These are phyloP conservation scores for Heliconius eleuchia DNA, from an alignment of 1,140 invertebrate genomes.

Conservation along the genomic window DNA sequence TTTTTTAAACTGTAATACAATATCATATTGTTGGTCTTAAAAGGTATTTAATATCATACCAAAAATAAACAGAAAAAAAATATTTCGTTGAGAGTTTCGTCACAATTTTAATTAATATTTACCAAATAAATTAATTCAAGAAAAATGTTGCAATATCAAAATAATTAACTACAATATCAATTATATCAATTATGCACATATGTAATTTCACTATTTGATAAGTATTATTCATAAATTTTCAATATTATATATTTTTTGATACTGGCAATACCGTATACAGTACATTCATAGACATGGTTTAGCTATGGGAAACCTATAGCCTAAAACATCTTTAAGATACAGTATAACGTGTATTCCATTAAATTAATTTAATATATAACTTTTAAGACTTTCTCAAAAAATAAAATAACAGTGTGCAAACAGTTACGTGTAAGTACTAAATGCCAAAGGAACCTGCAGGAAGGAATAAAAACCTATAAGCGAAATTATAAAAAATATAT, in stretches of 20 bases:
- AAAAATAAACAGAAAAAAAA: no score
- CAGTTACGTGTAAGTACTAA: slow-evolving; percentile 16
- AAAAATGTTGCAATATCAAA: no score
- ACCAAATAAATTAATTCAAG: no score
- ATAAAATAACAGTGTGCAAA: slow-evolving; percentile 11
- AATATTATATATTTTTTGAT: background rate
- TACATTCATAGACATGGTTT: background rate
- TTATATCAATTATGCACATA: background rate
- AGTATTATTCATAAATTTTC: background rate
- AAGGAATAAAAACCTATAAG: background rate
- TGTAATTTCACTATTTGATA: background rate
- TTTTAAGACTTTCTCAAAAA: background rate
- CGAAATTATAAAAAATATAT: background rate
- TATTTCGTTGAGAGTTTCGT: no score
- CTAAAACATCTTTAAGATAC: background rate
- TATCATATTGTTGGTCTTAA: no score
- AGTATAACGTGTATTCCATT: background rate
- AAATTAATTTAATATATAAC: background rate
- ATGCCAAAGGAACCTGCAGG: slow-evolving; percentile 13
- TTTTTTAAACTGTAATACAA: no score
- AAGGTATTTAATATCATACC: no score
- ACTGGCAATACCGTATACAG: background rate
- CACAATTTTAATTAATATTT: no score
- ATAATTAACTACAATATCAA: background rate
- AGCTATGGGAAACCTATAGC: background rate